Conservation (phyloP, 2,113 vertebrate species). For the Pygoscelis adeliae region DNA sequence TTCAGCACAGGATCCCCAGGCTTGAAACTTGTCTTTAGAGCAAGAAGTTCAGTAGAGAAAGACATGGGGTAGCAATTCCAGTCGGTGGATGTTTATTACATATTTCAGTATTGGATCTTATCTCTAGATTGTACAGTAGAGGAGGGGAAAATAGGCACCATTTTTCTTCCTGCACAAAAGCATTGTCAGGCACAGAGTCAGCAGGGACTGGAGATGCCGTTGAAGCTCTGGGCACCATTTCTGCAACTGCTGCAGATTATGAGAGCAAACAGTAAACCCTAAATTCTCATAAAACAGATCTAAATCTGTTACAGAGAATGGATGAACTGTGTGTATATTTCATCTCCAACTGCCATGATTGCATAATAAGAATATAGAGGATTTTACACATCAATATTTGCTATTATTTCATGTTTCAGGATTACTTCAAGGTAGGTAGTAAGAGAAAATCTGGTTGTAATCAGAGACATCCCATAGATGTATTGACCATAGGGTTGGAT, state of each 20-base stretch:
- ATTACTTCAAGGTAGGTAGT: background rate
- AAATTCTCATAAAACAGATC: background rate
- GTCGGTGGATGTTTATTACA: rapidly evolving
- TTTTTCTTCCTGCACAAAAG: background rate
- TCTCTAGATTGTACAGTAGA: background rate
- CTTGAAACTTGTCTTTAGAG: background rate
- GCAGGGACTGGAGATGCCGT: background rate
- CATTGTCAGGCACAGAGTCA: background rate
- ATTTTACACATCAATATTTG: background rate
- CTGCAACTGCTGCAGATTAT: background rate
- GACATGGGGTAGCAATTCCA: background rate
- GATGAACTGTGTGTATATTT: background rate
- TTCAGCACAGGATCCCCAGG: background rate
- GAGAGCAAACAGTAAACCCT: background rate
- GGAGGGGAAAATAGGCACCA: background rate
- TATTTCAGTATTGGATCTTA: background rate
- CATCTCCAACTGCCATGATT: background rate
- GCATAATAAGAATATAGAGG: background rate
- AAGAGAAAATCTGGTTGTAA: background rate
- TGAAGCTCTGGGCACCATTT: background rate
- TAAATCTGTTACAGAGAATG: background rate
- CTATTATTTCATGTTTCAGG: background rate
- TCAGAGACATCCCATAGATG: background rate
- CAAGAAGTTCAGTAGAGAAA: background rate
- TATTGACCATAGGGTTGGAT: background rate